phyloP scores from a whole-genome alignment of 2,113 vertebrate species.

The Apeltes quadracus region DNA sequence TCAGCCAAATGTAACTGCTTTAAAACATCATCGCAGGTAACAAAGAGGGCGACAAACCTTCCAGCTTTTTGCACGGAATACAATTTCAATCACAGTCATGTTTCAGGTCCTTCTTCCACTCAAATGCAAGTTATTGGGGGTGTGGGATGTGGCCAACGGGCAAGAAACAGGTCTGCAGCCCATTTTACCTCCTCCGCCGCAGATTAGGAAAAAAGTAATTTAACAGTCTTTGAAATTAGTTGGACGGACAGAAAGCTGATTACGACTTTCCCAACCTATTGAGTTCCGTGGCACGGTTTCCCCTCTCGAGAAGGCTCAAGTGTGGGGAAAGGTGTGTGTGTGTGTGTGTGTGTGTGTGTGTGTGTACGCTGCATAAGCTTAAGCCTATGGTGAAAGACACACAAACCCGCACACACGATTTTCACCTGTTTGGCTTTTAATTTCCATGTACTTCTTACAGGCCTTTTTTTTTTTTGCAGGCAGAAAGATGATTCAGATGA shows the following conservation, averaged over 20 bases:
- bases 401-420: background rate
- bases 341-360: background rate
- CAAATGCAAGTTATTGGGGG: background rate
- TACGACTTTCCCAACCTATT: slow-evolving; percentile 55
- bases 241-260: slow-evolving; percentile 45
- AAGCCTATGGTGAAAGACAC: background rate
- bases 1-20: background rate
- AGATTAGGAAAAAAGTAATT: slow-evolving; percentile 34
- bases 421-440: slow-evolving; percentile 51
- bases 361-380: background rate
- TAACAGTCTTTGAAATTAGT: slow-evolving; percentile 42
- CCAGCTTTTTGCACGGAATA: background rate
- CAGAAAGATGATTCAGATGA: slow-evolving; percentile 49
- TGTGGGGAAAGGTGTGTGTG: slow-evolving; percentile 15
- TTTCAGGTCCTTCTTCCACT: background rate
- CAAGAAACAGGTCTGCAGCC: background rate
- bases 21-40: background rate
- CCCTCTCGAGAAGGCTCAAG: slow-evolving; percentile 27
- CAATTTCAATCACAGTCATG: background rate
- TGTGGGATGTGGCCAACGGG: background rate
- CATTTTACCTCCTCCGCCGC: slow-evolving; percentile 1
- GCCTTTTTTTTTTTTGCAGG: background rate
- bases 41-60: background rate
- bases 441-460: slow-evolving; percentile 25
- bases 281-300: slow-evolving; percentile 42